A percentile compares a stretch with the other conserved stretches of the same genome.
These are phyloP conservation scores for Busseola fusca DNA, from an alignment of 2,888 invertebrate species.

Conservation along the genomic window DNA sequence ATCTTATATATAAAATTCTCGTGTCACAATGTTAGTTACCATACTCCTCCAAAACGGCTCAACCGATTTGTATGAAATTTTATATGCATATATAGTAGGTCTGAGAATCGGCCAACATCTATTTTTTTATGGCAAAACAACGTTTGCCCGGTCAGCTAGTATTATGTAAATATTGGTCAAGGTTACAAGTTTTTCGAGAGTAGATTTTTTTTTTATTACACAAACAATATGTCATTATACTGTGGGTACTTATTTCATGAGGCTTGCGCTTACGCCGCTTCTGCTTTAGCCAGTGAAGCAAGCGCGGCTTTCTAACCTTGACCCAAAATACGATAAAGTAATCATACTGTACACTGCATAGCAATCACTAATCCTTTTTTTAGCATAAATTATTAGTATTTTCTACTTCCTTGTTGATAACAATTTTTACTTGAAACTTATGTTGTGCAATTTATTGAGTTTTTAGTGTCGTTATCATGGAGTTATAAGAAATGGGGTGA, in stretches of 20 bases:
- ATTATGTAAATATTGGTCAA: slow-evolving; percentile 39
- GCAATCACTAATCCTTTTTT: slow-evolving; percentile 30
- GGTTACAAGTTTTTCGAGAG: slow-evolving; percentile 22
- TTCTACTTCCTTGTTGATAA: slow-evolving; percentile 28
- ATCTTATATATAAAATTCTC: too few relatives aligned
- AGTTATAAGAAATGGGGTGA: slow-evolving; percentile 29
- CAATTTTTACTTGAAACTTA: slow-evolving; percentile 4
- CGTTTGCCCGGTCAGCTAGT: too few relatives aligned
- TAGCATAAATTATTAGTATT: slow-evolving; percentile 11
- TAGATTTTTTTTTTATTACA: neutral
- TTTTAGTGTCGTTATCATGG: slow-evolving; percentile 5
- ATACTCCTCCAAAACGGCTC: too few relatives aligned
- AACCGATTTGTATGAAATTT: too few relatives aligned
- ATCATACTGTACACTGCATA: slow-evolving; percentile 18
- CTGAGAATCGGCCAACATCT: too few relatives aligned
- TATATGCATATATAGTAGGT: too few relatives aligned
- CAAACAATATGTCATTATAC: slow-evolving; percentile 28
- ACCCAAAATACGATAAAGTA: slow-evolving; percentile 36
- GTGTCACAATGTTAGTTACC: too few relatives aligned
- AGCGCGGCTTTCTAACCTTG: slow-evolving; percentile 42
- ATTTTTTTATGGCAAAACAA: too few relatives aligned
- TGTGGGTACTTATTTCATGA: slow-evolving; percentile 35
- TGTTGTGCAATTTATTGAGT: neutral
- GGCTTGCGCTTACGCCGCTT: slow-evolving; percentile 25
- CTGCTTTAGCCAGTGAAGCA: slow-evolving; percentile 5